A percentile compares a stretch with the other conserved stretches of the same genome.
These are phyloP conservation scores for Nettapus auritus DNA, from an alignment of 2,113 vertebrate species.

Conservation along the genomic window DNA sequence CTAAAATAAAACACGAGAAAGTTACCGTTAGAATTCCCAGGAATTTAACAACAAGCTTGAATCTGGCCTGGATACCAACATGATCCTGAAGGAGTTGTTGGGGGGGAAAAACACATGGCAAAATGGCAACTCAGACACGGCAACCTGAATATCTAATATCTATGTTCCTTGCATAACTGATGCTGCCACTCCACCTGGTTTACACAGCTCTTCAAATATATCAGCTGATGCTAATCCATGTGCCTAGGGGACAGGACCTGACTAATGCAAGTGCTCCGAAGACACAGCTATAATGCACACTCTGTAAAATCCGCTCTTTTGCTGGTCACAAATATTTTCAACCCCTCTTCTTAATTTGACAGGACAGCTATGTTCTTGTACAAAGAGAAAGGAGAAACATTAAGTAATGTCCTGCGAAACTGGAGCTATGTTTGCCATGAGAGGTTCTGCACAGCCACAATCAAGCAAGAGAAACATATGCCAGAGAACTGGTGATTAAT, in stretches of 20 bases:
- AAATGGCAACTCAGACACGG: not conserved
- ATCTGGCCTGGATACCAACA: not conserved
- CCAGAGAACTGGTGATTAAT: not conserved
- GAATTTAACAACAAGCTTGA: not conserved
- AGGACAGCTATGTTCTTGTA: not conserved
- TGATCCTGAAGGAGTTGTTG: not conserved
- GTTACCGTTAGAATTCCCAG: not conserved
- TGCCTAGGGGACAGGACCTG: not conserved
- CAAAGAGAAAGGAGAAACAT: not conserved
- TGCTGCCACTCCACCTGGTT: not conserved
- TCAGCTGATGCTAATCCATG: not conserved
- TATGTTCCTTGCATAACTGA: not conserved
- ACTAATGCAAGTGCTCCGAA: not conserved
- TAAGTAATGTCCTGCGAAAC: not conserved
- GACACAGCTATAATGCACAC: not conserved
- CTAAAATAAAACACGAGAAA: constrained; percentile 74
- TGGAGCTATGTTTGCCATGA: not conserved
- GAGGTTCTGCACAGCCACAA: not conserved
- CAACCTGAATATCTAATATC: not conserved
- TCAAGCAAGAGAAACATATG: not conserved
- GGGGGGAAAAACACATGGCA: not conserved
- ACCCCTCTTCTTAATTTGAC: not conserved
- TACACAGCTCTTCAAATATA: not conserved
- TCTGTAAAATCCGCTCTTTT: not conserved
- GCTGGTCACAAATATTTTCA: not conserved